Conservation (phyloP, 1,140 invertebrate species). For the Platyscapa corneri region DNA sequence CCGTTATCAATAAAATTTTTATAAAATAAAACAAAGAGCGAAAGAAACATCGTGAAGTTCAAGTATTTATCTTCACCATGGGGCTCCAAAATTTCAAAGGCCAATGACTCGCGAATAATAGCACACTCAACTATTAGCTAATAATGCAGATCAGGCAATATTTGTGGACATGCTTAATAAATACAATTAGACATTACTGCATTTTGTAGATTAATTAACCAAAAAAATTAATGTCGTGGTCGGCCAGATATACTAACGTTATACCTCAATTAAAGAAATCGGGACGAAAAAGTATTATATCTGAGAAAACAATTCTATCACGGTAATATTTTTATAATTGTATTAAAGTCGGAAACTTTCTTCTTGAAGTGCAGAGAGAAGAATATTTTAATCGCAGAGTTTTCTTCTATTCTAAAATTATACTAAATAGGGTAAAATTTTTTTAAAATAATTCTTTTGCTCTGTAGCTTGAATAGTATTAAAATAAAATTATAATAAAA, state of each 20-base stretch:
- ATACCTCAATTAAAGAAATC: neutral
- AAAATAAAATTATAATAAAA: too few species aligned
- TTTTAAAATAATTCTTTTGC: neutral
- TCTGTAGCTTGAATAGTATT: neutral
- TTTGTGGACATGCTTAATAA: neutral
- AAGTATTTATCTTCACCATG: neutral
- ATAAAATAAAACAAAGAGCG: neutral
- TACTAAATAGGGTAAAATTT: neutral
- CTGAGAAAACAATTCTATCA: neutral
- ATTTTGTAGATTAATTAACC: conserved; percentile 17
- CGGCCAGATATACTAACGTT: neutral
- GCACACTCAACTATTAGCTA: neutral
- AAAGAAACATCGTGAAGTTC: neutral
- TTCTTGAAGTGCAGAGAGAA: neutral
- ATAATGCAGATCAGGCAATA: neutral
- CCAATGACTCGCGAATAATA: neutral
- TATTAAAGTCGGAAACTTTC: neutral
- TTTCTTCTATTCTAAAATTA: neutral
- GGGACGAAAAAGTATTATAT: neutral
- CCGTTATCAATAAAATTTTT: neutral
- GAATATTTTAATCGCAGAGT: neutral
- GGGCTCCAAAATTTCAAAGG: neutral
- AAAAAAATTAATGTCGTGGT: conserved; percentile 16
- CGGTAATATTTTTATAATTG: neutral
- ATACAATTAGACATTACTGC: neutral